Base-by-base conservation (phyloP, 2,113 vertebrate species). In the Corythaeola cristata region DNA sequence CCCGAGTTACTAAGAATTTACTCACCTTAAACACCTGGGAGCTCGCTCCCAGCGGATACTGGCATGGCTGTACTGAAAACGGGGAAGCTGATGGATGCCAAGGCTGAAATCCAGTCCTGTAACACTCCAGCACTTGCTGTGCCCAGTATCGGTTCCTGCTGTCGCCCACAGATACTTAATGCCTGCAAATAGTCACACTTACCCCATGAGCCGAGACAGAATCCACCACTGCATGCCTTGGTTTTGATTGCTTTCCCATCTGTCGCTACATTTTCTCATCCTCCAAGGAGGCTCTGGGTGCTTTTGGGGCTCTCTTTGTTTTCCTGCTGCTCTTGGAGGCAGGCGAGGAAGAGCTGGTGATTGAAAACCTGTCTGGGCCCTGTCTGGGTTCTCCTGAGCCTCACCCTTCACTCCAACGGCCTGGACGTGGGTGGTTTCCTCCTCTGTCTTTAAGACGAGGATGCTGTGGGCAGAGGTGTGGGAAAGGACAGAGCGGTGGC, bases 191-290 rank as follows among this genome's bases (percentile, higher is more conserved):
- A 86, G 88, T 80, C 83, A 67, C 49, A 44, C 55, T 87, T 55
- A 35, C 78, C 82, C 84, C 75, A 13, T 5, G 63, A 56, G 79
- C 79, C 7, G 15, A 88, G 75, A 23, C 80, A 47, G 44, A 88
- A 74, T 56, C 92, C 90, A 90, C 73, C 0, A 0, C 69, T 2
- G 1, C 52, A 5, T 62, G 76, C 5, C 0, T 80, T 64, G 72
- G 53, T 47, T 90, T 67, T 79, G 77, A 84, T 89, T 67, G 37
- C 58, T 87, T 77, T 55, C 59, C 95, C 90, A 77, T 95, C 92
- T 92, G 78, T 85, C 10, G 0, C 45, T 64, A 6, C 14, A 3
- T 76, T 90, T 63, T 27, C 52, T 69, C 8, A 1, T 56, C 55
- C 88, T 73, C 58, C 4, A 2, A 89, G 85, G 45, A 85, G 56